A percentile compares a stretch with the other conserved stretches of the same genome.
Evolutionary conservation across 2,888 invertebrate species (phyloP).

Genomic region (Ochropleura leucogaster): DNA sequence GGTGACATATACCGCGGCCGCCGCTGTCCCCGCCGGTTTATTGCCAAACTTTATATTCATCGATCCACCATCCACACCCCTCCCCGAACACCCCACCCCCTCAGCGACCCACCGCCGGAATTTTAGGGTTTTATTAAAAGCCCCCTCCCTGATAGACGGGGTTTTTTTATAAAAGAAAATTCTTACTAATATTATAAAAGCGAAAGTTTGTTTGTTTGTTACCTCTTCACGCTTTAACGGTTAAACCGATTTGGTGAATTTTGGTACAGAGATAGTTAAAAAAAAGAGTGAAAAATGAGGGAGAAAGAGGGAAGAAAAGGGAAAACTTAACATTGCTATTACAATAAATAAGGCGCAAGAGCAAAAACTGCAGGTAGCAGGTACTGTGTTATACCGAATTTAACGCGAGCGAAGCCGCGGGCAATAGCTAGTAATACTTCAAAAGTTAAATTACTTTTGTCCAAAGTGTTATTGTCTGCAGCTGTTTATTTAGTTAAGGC

Average conservation of each 20-base stretch:
- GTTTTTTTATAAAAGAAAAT: constrained; percentile 48
- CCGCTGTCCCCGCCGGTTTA: constrained; percentile 55
- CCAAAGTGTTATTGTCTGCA: constrained; percentile 47
- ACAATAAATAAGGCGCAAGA: no score
- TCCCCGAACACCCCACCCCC: constrained; percentile 12
- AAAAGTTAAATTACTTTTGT: constrained; percentile 59
- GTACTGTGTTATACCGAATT: no score
- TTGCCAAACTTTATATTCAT: constrained; percentile 65
- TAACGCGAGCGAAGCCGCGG: no score
- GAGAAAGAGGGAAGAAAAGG: no score
- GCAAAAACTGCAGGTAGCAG: no score
- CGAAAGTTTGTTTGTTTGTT: no score
- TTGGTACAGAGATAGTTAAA: no score
- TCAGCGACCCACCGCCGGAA: constrained; percentile 38
- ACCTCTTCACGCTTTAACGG: no score
- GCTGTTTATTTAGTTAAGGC: constrained; percentile 46
- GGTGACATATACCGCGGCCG: constrained; percentile 42
- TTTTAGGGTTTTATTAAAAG: constrained; percentile 66
- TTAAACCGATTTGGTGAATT: no score
- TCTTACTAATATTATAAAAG: no score
- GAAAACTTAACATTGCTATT: no score
- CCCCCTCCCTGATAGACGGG: constrained; percentile 43
- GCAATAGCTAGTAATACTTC: constrained; percentile 19
- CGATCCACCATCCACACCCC: constrained; percentile 39
- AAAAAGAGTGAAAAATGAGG: no score